Base-by-base conservation (phyloP, 2,113 vertebrate genomes). In the Sylvietta virens region DNA sequence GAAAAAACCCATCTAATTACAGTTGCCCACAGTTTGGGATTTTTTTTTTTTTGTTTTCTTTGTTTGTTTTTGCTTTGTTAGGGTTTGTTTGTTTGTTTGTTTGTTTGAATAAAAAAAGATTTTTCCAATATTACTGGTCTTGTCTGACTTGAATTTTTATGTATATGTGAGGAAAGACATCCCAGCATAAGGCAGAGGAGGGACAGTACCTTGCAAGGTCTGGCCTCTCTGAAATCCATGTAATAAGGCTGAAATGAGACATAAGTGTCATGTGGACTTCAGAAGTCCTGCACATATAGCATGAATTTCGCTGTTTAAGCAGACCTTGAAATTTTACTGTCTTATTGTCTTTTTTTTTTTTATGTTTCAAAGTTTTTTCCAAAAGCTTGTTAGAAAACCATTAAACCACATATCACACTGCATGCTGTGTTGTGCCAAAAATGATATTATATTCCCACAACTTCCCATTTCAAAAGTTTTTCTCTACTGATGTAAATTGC, bases 321-420 rank as follows among this genome's bases (percentile, higher is more conserved):
- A 94, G 28, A 67, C 15, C 6, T 56, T 56, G 15, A 57, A 81
- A 74, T 92, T 81, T 73, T 83, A 30, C 10, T 33, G 3, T 61
- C 31, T 81, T 73, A 48, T 19, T 81, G 19, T 31, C 1, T 37
- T 64, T 54, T 79, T 40, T 37, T 50, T 48, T 50, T 57, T 64
- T 71, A 15, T 28, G 5, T 92, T 93, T 84, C 30, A 88, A 85
- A 72, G 53, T 15, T 79, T 77, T 77, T 88, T 71, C 31, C 5
- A 56, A 88, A 83, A 78, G 16, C 72, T 66, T 88, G 13, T 97
- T 93, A 90, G 64, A 73, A 94, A 97, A 85, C 31, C 33, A 72
- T 92, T 90, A 96, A 94, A 84, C 28, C 53, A 86, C 58, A 13
- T 51, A 86, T 80, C 47, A 64, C 42, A 21, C 42, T 23, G 30